Evolutionary conservation across 2,888 invertebrate genomes (phyloP).

Genomic region (Pharmacophagus antenor): DNA sequence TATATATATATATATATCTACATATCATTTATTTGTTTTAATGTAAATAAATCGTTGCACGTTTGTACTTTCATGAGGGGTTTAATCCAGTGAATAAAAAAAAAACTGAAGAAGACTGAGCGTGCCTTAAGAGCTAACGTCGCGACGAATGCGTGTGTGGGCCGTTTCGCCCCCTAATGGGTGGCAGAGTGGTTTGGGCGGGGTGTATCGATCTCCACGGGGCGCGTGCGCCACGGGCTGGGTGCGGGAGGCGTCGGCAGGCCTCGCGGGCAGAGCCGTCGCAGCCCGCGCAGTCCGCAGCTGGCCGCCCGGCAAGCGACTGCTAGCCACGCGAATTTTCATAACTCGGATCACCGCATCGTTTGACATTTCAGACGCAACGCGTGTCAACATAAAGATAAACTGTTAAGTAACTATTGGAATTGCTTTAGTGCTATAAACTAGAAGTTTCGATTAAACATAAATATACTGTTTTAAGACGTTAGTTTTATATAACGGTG

Average conservation of each 20-base stretch:
- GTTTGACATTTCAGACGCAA: conserved; percentile 62
- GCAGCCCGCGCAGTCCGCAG: conserved; percentile 72
- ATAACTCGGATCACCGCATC: conserved; percentile 44
- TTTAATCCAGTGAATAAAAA: conserved; percentile 38
- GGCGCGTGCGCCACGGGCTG: conserved; percentile 70
- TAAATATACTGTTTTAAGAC: conserved; percentile 30
- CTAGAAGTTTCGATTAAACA: conserved; percentile 31
- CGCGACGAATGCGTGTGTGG: conserved; percentile 49
- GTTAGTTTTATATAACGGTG: background rate
- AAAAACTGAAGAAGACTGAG: conserved; percentile 48
- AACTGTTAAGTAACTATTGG: conserved; percentile 61
- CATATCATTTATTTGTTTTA: background rate
- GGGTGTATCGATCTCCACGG: conserved; percentile 75
- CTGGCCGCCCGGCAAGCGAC: conserved; percentile 70
- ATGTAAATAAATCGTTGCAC: conserved; percentile 1
- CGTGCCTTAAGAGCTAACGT: conserved; percentile 47
- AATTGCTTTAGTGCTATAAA: conserved; percentile 64
- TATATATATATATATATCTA: too few species aligned
- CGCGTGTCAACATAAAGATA: conserved; percentile 67
- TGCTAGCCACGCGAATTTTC: conserved; percentile 46
- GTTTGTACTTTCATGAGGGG: conserved; percentile 7
- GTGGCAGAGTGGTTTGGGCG: conserved; percentile 61
- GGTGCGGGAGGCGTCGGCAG: conserved; percentile 53
- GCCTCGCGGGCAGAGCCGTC: conserved; percentile 47
- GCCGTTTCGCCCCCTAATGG: conserved; percentile 50